phyloP scores from a whole-genome alignment of 2,113 vertebrate species.

The Trochalopteron elliotii region DNA sequence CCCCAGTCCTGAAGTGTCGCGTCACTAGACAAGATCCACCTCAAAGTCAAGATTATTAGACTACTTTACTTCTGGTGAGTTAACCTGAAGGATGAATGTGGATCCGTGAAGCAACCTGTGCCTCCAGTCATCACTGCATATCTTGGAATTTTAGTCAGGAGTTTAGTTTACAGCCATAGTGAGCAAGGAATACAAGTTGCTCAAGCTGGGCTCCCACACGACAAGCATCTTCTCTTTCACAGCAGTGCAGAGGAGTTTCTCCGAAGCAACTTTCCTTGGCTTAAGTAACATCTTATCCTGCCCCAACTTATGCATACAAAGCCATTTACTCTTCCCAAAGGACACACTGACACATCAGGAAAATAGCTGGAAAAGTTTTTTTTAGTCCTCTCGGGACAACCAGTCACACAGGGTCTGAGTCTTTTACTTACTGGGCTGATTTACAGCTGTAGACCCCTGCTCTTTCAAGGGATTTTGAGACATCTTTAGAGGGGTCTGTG shows the following conservation, averaged over 20 bases:
- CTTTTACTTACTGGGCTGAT: not conserved
- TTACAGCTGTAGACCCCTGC: not conserved
- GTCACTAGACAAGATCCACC: not conserved
- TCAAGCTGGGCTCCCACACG: not conserved
- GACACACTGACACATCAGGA: not conserved
- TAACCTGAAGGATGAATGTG: not conserved
- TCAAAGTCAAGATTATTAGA: not conserved
- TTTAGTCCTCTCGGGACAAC: not conserved
- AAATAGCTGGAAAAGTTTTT: not conserved
- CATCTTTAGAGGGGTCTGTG: not conserved
- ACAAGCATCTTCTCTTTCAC: not conserved
- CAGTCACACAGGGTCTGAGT: not conserved
- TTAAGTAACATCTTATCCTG: not conserved
- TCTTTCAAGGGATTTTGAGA: not conserved
- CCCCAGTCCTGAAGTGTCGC: not conserved
- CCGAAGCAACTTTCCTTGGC: not conserved
- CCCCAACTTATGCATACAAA: not conserved
- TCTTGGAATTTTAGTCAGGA: not conserved
- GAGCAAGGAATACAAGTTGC: not conserved
- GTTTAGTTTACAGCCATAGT: not conserved
- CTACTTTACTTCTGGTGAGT: not conserved
- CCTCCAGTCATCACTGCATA: not conserved
- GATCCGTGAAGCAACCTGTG: not conserved
- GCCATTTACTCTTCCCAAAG: not conserved
- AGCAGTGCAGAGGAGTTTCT: not conserved